Base-by-base conservation (phyloP, 2,113 vertebrate species). In the Orthonyx spaldingii region DNA sequence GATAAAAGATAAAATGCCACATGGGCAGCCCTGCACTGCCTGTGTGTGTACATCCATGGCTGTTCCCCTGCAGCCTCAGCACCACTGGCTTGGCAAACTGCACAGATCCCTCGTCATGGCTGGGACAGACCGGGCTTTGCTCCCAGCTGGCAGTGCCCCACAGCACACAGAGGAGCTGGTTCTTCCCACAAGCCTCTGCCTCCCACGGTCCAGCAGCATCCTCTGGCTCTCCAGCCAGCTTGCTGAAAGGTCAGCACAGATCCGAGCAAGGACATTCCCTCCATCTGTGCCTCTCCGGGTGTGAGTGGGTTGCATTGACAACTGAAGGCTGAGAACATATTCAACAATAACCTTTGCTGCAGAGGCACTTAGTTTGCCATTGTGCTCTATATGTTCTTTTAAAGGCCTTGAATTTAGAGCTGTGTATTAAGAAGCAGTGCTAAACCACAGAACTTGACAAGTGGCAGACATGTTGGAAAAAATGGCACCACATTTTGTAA, bases 91-190 rank as follows among this genome's bases (percentile, higher is more conserved):
- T 33, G 64, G 39, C 24, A 57, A 57, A 13, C 28, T 26, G 64
- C 20, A 24, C 0, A 1, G 60, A 12, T 7, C 41, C 22, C 14
- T 27, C 5, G 1, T 3, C 4, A 7, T 0, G 22, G 37, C 53
- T 0, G 0, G 11, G 30, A 23, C 72, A 55, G 57, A 18, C 0
- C 0, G 16, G 47, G 13, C 19, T 78, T 2, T 37, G 32, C 41
- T 72, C 1, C 21, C 2, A 1, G 32, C 24, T 13, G 18, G 32
- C 59, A 61, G 42, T n/a, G 23, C 37, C 49, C 65, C 3, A 2
- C 37, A 39, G 72, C 23, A 13, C 37, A 7, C 1, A 2, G 27
- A 74, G 39, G 26, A 72, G 59, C 59, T 71, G 65, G 6, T 3
- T 1, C 39, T 78, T 42, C 37, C 42, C 42, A 49, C 3, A 1